A percentile compares a stretch with the other conserved stretches of the same genome.
These are phyloP conservation scores for Araneus ventricosus DNA, from an alignment of 1,140 invertebrate genomes.

Conservation along the genomic window DNA sequence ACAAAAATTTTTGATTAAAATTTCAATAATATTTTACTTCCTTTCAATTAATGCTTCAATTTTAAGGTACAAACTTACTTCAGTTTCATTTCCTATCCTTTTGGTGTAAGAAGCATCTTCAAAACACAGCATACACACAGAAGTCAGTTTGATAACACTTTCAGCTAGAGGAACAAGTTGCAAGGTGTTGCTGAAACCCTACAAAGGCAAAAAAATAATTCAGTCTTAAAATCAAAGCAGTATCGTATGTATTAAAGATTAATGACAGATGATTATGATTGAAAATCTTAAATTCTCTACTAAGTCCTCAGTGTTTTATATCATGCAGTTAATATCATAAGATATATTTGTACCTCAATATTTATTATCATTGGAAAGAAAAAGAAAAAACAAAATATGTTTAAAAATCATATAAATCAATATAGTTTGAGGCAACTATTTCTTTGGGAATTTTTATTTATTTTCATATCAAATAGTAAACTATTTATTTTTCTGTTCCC, in stretches of 20 bases:
- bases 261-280: not conserved
- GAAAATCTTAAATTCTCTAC: not conserved
- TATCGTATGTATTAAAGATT: not conserved
- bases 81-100: slow-evolving; percentile 81
- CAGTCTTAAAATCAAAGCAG: slow-evolving; percentile 52
- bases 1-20: too few relatives aligned
- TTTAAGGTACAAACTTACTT: slow-evolving; percentile 78
- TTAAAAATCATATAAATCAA: too few relatives aligned
- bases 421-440: too few relatives aligned
- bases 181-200: slow-evolving; percentile 84
- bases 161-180: slow-evolving; percentile 85
- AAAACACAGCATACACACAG: slow-evolving; percentile 85
- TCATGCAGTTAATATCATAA: too few relatives aligned
- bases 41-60: too few relatives aligned
- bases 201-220: not conserved
- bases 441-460: too few relatives aligned
- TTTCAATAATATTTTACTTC: too few relatives aligned
- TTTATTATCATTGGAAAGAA: too few relatives aligned
- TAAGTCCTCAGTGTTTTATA: not conserved
- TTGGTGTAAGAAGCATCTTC: slow-evolving; percentile 84
- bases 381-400: too few relatives aligned
- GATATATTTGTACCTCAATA: too few relatives aligned
- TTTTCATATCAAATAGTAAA: too few relatives aligned
- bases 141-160: slow-evolving; percentile 84
- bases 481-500: too few relatives aligned